Percentiles rank a stretch among this genome's conserved stretches.
Conservation (phyloP, 2,888 invertebrate genomes). For the Ariolimax columbianus region DNA sequence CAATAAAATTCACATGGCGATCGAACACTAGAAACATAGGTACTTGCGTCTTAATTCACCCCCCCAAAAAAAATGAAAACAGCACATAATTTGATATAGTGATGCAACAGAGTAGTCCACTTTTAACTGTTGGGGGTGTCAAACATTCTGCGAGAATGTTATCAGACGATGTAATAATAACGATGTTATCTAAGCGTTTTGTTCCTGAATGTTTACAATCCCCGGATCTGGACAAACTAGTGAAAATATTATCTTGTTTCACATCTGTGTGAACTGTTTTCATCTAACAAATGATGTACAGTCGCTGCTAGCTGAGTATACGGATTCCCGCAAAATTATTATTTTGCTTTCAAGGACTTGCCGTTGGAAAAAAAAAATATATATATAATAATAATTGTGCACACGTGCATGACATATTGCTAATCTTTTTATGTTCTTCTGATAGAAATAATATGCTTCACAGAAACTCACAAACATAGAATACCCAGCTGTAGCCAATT, state of each 20-base stretch:
- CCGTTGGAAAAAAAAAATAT: slow-evolving; percentile 6
- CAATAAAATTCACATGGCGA: too few species aligned
- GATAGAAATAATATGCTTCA: neutral
- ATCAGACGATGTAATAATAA: too few species aligned
- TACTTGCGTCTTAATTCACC: too few species aligned
- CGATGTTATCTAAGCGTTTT: too few species aligned
- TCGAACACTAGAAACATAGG: too few species aligned
- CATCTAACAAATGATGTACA: too few species aligned
- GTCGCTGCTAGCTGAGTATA: neutral
- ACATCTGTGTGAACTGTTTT: neutral
- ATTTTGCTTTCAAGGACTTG: neutral
- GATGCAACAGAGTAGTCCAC: too few species aligned
- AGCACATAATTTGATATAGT: too few species aligned
- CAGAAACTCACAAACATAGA: neutral
- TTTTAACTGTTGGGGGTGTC: too few species aligned
- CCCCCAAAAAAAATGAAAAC: too few species aligned
- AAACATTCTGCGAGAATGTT: too few species aligned
- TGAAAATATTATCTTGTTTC: neutral
- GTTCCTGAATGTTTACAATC: neutral
- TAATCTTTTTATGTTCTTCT: neutral
- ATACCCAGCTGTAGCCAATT: neutral
- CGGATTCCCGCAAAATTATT: too few species aligned
- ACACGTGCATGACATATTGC: neutral
- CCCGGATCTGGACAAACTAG: neutral
- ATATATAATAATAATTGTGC: neutral